Percentiles rank a stretch among this genome's conserved stretches.
Evolutionary conservation across 92 coral and sea anemone genomes (phyloP).

Genomic region (Bergia puertoricense): DNA sequence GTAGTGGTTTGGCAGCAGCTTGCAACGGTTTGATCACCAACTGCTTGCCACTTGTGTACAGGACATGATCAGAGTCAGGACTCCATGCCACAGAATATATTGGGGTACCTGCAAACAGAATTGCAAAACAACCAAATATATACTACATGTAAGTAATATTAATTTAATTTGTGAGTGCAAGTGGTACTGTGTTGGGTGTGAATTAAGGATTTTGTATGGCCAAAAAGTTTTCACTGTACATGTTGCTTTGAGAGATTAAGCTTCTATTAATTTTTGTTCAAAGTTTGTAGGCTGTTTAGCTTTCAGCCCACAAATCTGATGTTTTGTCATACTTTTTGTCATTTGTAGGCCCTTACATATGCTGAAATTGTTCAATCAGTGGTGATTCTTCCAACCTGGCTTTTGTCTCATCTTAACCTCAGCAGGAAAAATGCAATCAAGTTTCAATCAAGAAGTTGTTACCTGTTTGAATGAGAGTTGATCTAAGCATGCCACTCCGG

Average conservation of each 20-base stretch:
- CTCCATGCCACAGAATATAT: slow-evolving; percentile 97
- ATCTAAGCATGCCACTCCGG: slow-evolving; percentile 97
- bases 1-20: slow-evolving; percentile 98
- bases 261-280: too few species aligned
- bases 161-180: too few species aligned
- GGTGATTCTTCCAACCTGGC: background rate
- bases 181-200: too few species aligned
- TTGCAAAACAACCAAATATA: background rate
- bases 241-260: too few species aligned
- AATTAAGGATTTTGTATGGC: too few species aligned
- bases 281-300: too few species aligned
- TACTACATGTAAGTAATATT: too few species aligned
- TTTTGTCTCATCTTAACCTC: background rate
- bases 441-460: background rate
- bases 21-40: slow-evolving; percentile 94
- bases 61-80: slow-evolving; percentile 96
- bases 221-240: too few species aligned
- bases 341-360: too few species aligned
- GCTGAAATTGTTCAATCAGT: too few species aligned
- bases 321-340: too few species aligned
- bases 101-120: slow-evolving; percentile 73
- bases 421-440: background rate
- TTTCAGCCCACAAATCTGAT: too few species aligned
- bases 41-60: slow-evolving; percentile 94
- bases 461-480: slow-evolving; percentile 96